phyloP scores from a whole-genome alignment of 2,113 vertebrate species.

The Silurus glanis region DNA sequence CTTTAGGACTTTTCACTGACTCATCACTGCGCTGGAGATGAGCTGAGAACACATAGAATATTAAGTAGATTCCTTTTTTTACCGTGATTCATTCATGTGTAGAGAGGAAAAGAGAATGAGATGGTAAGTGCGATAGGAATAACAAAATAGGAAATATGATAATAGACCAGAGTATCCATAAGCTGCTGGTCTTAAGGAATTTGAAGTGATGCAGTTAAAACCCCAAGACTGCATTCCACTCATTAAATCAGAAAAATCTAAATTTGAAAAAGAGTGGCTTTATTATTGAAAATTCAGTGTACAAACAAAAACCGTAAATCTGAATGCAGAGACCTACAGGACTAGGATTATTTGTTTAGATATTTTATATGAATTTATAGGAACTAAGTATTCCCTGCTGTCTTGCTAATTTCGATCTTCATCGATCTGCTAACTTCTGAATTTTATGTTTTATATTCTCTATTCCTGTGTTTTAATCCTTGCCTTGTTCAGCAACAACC shows the following conservation, averaged over 20 bases:
- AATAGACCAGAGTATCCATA: not conserved
- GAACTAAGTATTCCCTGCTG: not conserved
- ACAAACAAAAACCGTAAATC: not conserved
- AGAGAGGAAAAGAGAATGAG: not conserved
- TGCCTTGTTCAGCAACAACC: not conserved
- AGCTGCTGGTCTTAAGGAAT: not conserved
- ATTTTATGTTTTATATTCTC: not conserved
- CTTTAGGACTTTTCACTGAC: constrained; percentile 20
- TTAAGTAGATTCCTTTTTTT: not conserved
- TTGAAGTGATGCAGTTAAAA: not conserved
- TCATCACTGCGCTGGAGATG: constrained; percentile 14
- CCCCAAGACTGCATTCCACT: not conserved
- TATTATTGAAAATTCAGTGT: not conserved
- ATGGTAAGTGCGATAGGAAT: not conserved
- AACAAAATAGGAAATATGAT: not conserved
- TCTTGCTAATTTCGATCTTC: not conserved
- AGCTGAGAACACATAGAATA: constrained; percentile 26
- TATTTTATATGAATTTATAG: not conserved
- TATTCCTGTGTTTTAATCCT: not conserved
- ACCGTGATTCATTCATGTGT: not conserved
- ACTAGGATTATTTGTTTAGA: not conserved
- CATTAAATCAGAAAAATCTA: not conserved
- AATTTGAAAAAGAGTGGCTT: not conserved
- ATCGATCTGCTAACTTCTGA: not conserved
- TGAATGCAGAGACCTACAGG: not conserved